A percentile compares a stretch with the other conserved stretches of the same genome.
Conservation (phyloP, 1,140 invertebrate species). For the Zaprionus lachaisei region DNA sequence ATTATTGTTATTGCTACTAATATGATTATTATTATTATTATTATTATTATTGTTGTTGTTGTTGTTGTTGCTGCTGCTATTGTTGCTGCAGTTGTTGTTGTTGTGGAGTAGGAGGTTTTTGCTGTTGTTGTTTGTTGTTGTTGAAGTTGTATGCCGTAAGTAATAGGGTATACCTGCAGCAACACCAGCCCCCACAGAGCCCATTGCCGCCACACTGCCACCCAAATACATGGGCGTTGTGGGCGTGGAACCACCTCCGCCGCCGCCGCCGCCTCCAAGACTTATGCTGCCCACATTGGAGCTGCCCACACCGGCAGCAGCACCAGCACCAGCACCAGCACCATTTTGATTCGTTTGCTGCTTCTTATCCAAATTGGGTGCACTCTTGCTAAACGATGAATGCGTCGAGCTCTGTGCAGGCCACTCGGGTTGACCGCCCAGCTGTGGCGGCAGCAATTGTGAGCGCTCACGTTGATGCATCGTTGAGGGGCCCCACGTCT, state of each 20-base stretch:
- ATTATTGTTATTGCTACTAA: slow-evolving; percentile 24
- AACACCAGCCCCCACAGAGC: slow-evolving; percentile 47
- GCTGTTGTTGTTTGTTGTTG: slow-evolving; percentile 41
- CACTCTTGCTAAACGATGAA: slow-evolving; percentile 86
- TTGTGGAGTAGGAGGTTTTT: slow-evolving; percentile 41
- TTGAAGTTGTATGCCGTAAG: slow-evolving; percentile 54
- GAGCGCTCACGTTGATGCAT: slow-evolving; percentile 94
- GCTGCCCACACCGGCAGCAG: slow-evolving; percentile 36
- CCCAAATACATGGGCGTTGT: slow-evolving; percentile 45
- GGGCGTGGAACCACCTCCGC: slow-evolving; percentile 41
- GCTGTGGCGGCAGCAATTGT: slow-evolving; percentile 86
- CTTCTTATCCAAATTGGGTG: slow-evolving; percentile 93
- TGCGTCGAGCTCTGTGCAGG: slow-evolving; percentile 83
- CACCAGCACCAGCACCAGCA: background rate
- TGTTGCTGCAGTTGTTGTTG: slow-evolving; percentile 36
- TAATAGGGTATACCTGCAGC: slow-evolving; percentile 72
- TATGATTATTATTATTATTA: slow-evolving; percentile 43
- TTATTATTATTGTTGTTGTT: slow-evolving; percentile 25
- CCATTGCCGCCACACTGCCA: slow-evolving; percentile 47
- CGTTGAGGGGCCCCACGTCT: slow-evolving; percentile 98
- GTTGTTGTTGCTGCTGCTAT: slow-evolving; percentile 38
- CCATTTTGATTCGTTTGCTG: slow-evolving; percentile 47
- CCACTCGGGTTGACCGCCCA: slow-evolving; percentile 82
- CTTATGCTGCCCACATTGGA: slow-evolving; percentile 33
- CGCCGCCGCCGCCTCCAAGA: slow-evolving; percentile 4